phyloP scores from a whole-genome alignment of 2,888 invertebrate genomes.

The Aleiodes leptofemur region DNA sequence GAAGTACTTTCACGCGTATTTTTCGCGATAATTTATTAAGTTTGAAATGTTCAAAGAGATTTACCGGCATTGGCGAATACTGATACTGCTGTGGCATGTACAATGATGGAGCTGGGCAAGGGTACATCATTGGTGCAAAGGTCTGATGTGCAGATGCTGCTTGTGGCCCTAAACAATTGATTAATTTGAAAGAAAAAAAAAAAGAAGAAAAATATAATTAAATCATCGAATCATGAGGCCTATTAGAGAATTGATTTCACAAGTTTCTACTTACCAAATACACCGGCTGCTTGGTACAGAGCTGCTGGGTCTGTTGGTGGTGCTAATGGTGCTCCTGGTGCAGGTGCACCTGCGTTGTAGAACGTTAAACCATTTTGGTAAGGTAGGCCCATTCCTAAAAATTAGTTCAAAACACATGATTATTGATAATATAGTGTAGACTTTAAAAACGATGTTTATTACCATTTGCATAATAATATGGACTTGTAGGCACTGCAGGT shows the following conservation, averaged over 20 bases:
- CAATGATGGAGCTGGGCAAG: constrained; percentile 73
- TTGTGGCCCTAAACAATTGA: constrained; percentile 67
- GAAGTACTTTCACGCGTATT: background rate
- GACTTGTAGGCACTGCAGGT: constrained; percentile 76
- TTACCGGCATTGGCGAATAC: constrained; percentile 74
- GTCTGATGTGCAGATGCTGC: constrained; percentile 72
- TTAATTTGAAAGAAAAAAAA: background rate
- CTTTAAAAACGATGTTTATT: constrained; percentile 51
- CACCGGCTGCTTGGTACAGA: constrained; percentile 71
- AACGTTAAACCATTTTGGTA: constrained; percentile 75
- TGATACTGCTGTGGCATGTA: constrained; percentile 75
- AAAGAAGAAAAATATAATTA: background rate
- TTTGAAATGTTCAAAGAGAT: constrained; percentile 53
- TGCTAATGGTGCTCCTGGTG: constrained; percentile 70
- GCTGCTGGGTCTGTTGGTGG: constrained; percentile 71
- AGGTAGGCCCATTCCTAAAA: constrained; percentile 71
- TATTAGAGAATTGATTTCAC: background rate
- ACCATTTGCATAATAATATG: constrained; percentile 77
- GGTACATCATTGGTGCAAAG: constrained; percentile 73
- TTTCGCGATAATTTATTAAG: background rate
- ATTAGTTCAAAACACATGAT: background rate
- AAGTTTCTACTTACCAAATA: constrained; percentile 66
- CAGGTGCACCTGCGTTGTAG: constrained; percentile 72
- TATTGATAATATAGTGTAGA: background rate
- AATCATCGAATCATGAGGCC: background rate